phyloP scores from a whole-genome alignment of 2,797 vertebrate species.

The Dromococcyx pavoninus region DNA sequence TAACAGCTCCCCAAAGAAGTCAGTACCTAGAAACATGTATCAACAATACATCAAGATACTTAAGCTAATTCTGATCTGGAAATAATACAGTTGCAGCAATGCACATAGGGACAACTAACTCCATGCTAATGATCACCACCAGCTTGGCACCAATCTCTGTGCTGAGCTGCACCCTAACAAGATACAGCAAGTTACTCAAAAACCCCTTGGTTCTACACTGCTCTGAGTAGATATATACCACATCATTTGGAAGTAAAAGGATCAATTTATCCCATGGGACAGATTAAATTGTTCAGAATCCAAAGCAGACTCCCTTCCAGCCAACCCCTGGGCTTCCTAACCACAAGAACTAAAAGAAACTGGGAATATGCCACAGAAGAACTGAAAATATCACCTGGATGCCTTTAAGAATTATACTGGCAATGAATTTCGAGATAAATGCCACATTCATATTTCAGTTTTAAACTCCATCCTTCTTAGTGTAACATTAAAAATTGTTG shows the following conservation, averaged over 20 bases:
- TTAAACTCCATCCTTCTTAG: background rate
- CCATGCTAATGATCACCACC: background rate
- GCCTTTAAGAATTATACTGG: background rate
- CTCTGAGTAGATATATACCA: background rate
- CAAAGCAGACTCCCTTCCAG: background rate
- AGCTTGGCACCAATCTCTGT: background rate
- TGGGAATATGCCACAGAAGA: background rate
- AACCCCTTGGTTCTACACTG: background rate
- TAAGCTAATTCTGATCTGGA: background rate
- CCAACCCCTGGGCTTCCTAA: background rate
- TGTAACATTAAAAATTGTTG: background rate
- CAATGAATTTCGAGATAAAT: background rate
- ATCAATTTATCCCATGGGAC: background rate
- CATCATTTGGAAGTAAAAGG: background rate
- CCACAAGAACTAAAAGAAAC: background rate
- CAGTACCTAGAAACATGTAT: background rate
- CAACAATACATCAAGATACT: background rate
- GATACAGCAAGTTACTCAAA: background rate
- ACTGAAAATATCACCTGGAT: background rate
- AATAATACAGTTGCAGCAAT: background rate
- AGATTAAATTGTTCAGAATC: background rate
- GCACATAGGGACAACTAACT: background rate
- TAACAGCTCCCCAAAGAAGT: background rate
- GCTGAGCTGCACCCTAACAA: accelerated
- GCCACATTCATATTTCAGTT: background rate